Conservation (phyloP, 1,140 invertebrate species). For the Centruroides sculpturatus region DNA sequence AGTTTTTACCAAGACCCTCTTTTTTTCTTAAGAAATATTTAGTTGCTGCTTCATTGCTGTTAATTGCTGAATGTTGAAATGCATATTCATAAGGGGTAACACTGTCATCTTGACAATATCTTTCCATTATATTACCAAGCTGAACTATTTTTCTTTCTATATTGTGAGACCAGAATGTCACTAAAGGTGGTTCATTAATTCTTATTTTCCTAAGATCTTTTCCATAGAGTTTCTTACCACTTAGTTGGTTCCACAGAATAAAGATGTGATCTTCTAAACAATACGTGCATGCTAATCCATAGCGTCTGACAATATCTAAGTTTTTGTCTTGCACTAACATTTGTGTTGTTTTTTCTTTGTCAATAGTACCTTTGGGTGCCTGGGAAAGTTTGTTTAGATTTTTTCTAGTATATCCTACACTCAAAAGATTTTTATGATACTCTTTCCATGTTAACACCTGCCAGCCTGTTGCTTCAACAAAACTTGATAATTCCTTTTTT, state of each 20-base stretch:
- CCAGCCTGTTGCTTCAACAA: not conserved
- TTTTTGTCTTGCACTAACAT: not conserved
- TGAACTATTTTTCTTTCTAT: not conserved
- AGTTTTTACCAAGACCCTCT: not conserved
- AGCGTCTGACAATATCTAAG: not conserved
- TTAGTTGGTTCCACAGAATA: not conserved
- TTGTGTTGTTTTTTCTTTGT: not conserved
- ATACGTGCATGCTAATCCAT: not conserved
- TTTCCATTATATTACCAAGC: not conserved
- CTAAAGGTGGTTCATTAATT: not conserved
- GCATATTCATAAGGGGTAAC: not conserved
- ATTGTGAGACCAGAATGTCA: not conserved
- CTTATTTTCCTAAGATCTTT: not conserved
- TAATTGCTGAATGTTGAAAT: not conserved
- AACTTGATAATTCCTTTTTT: not conserved
- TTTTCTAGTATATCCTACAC: not conserved
- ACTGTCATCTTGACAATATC: not conserved
- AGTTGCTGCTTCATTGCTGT: not conserved
- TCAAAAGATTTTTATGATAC: not conserved
- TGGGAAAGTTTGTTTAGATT: not conserved
- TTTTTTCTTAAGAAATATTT: not conserved
- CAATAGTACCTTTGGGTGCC: not conserved
- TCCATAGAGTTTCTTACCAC: not conserved
- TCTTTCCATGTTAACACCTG: not conserved
- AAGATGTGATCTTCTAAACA: not conserved